Evolutionary conservation across 2,888 invertebrate genomes (phyloP), one percentile per base, ranked within the genome.

Genomic region (Dione vanillae): DNA sequence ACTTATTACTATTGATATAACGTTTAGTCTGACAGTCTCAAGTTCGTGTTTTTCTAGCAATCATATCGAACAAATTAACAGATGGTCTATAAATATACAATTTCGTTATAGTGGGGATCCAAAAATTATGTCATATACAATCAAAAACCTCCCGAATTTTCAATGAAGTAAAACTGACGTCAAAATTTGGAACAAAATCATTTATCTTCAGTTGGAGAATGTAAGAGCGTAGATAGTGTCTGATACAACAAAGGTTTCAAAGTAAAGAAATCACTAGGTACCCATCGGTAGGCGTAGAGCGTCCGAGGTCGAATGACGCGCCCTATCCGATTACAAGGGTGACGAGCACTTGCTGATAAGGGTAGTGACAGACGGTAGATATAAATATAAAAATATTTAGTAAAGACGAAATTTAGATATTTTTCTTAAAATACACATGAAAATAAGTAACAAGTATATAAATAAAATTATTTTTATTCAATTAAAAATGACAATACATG

Each of bases 221-320:
- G 7, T 2, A 52, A 20, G 20, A 37, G 35, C 37, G 41, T 40
- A 40, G 68, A 68, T 68, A 68, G 43, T 45, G 68, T 68, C 54
- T 54, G n/a, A 61, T 54, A 54, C 52, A 59, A 61, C 67, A 52
- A 54, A 45, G 54, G 43, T 62, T 68, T 68, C 54, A 62, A 51
- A 62, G 52, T 37, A 62, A 62, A 68, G 68, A 68, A 62, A 62
- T 62, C 45, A 62, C 41, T 41, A 68, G 62, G 62, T 68, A 68
- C 47, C 67, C 19, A 12, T 49, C 47, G 37, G 35, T 47, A 49
- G 62, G 62, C 62, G 47, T 64, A 64, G 37, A 64, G 35, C 37
- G 62, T 64, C 37, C 62, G 45, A 49, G 62, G 62, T 64, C 62
- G 62, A 49, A 49, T 40, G 62, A 49, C 35, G 62, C 62, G 62